Conservation (phyloP, 2,888 invertebrate species). For the Carpatolechia fugitivella region DNA sequence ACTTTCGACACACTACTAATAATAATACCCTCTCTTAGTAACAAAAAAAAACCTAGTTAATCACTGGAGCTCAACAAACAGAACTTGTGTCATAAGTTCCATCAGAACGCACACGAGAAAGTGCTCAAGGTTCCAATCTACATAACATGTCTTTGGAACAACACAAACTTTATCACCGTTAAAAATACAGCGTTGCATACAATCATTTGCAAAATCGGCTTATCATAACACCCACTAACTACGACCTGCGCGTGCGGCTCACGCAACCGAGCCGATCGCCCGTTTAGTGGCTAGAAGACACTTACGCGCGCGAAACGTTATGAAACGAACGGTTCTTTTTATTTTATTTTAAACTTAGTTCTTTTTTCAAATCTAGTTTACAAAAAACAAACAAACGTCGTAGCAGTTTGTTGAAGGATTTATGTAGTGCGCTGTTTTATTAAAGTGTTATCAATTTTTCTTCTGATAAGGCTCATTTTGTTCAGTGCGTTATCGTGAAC, state of each 20-base stretch:
- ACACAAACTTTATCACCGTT: conserved; percentile 4
- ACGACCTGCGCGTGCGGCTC: conserved; percentile 19
- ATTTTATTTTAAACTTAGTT: background rate
- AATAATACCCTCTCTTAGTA: too few species aligned
- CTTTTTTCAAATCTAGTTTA: background rate
- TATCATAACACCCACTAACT: conserved; percentile 39
- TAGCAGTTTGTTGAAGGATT: conserved; percentile 10
- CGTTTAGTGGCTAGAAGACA: conserved; percentile 11
- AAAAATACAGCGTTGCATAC: conserved; percentile 5
- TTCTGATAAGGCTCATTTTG: conserved; percentile 13
- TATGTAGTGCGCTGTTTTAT: conserved; percentile 2
- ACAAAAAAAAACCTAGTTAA: background rate
- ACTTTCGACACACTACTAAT: background rate
- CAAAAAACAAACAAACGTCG: conserved; percentile 9
- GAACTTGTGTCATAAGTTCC: conserved; percentile 6
- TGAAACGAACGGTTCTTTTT: conserved; percentile 1
- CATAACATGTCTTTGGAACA: background rate
- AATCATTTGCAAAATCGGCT: conserved; percentile 31
- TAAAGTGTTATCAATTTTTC: conserved; percentile 3
- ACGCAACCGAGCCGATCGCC: conserved; percentile 28
- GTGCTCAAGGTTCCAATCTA: background rate
- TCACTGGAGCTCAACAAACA: background rate
- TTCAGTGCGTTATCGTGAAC: background rate
- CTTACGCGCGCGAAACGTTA: conserved; percentile 12
- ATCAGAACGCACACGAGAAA: conserved; percentile 4